Percentiles rank a stretch among this genome's conserved stretches.
Evolutionary conservation across 2,888 invertebrate genomes (phyloP).

Genomic region (Axea sp.): DNA sequence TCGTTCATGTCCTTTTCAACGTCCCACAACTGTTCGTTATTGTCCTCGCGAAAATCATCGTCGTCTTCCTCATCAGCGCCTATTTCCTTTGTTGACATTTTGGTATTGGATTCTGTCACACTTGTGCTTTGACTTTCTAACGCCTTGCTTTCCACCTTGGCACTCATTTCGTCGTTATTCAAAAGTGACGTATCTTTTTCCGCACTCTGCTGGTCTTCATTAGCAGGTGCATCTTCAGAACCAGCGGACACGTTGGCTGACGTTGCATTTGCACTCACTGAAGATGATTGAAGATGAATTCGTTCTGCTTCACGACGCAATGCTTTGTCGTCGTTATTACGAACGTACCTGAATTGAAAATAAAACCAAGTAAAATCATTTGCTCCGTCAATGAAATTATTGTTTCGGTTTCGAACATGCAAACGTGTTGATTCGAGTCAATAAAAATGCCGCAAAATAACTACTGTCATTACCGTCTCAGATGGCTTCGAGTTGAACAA

Average conservation of each 20-base stretch:
- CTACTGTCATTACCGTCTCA: constrained; percentile 81
- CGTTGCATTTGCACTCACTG: constrained; percentile 65
- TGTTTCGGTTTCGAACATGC: background rate
- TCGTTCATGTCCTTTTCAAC: constrained; percentile 86
- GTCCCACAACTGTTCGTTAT: constrained; percentile 88
- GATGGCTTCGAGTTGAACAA: constrained; percentile 87
- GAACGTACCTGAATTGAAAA: constrained; percentile 81
- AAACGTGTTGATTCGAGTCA: too few species aligned
- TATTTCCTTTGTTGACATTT: constrained; percentile 53
- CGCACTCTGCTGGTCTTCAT: constrained; percentile 56
- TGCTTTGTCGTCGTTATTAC: constrained; percentile 88
- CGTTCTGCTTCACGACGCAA: constrained; percentile 86
- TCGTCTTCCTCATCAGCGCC: constrained; percentile 77
- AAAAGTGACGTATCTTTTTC: constrained; percentile 29
- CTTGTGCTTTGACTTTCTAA: constrained; percentile 49
- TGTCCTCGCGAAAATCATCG: constrained; percentile 75
- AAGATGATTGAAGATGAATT: constrained; percentile 79
- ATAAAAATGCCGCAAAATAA: too few species aligned
- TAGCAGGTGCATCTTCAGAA: constrained; percentile 64
- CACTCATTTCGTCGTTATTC: constrained; percentile 31
- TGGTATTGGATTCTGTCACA: constrained; percentile 69
- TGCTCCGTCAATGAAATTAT: too few species aligned
- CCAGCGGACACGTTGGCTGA: constrained; percentile 63
- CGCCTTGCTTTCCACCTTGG: constrained; percentile 77
- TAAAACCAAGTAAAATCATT: too few species aligned